These are phyloP conservation scores for Jaculus jaculus DNA, from an alignment of 2,113 vertebrate species.

Conservation along the genomic window DNA sequence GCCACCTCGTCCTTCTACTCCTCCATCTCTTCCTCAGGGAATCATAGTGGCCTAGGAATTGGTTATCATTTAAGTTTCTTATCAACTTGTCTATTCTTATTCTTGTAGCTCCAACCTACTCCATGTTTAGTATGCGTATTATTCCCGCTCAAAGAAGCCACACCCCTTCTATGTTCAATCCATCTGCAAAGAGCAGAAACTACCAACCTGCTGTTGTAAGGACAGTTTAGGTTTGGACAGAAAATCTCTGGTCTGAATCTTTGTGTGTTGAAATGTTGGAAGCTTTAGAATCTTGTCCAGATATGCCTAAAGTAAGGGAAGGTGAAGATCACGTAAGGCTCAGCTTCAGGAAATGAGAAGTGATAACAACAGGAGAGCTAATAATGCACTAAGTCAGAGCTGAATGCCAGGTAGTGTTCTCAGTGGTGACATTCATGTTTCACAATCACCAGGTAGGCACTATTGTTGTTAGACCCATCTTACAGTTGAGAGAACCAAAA, in stretches of 20 bases:
- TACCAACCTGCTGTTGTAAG: not conserved
- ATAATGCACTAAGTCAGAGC: not conserved
- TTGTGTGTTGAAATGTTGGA: not conserved
- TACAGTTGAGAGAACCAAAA: not conserved
- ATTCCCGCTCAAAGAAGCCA: not conserved
- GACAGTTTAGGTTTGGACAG: constrained; percentile 9
- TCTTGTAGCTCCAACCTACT: not conserved
- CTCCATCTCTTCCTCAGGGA: not conserved
- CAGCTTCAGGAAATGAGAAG: not conserved
- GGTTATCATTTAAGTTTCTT: not conserved
- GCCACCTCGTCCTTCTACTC: not conserved
- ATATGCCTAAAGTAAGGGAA: not conserved
- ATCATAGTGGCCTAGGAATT: not conserved
- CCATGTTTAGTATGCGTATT: not conserved
- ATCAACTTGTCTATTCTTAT: not conserved
- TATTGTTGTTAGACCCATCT: not conserved
- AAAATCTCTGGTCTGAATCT: not conserved
- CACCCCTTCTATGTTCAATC: not conserved
- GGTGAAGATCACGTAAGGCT: not conserved
- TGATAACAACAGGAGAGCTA: not conserved
- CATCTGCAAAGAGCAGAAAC: not conserved
- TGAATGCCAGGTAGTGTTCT: not conserved
- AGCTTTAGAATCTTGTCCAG: not conserved
- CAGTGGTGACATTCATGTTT: not conserved
- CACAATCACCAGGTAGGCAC: not conserved